Evolutionary conservation across 1,140 invertebrate genomes (phyloP), one percentile per base, ranked within the genome.

Genomic region (Bicyclus anynana): DNA sequence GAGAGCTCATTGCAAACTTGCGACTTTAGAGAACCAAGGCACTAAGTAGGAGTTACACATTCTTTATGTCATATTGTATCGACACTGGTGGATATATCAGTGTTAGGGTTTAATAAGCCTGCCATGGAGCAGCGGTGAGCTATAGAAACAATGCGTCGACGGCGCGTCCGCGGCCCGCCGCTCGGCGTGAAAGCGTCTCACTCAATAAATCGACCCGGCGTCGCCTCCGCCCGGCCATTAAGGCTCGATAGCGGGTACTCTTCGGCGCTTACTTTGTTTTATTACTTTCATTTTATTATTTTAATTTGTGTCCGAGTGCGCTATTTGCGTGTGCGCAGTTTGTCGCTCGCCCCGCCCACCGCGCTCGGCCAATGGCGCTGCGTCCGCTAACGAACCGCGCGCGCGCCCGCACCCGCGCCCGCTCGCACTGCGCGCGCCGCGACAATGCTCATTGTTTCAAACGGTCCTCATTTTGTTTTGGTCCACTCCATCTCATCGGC

Each of bases 221-320:
- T 74, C 72, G 71, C 72, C 77, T 80, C 79, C 72, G 76, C 73
- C 77, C 85, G 78, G 80, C 84, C 81, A 84, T 84, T 87, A 87
- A 81, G 75, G 72, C 74, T 77, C 85, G 80, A 84, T 84, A 80
- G 74, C 72, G 77, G 68, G 71, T 74, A 72, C 75, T 81, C 71
- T 81, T 75, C 70, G 70, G 68, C 69, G 70, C 67, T 79, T 71
- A 76, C 69, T 76, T 84, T 84, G 77, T 85, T 85, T 85, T 86
- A 85, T 85, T 84, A 88, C 72, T 84, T 79, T 82, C 72, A 84
- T 87, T 87, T 87, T 87, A 87, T 87, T 87, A 83, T 86, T 86
- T 87, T 87, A 87, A 87, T 87, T 86, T 80, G 83, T 82, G 80
- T 77, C 74, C 74, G 75, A 81, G 71, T 83, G 80, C 77, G 82